Evolutionary conservation across 2,888 invertebrate genomes (phyloP), one percentile per base, ranked within the genome.

Genomic region (Cephalotes varians): DNA sequence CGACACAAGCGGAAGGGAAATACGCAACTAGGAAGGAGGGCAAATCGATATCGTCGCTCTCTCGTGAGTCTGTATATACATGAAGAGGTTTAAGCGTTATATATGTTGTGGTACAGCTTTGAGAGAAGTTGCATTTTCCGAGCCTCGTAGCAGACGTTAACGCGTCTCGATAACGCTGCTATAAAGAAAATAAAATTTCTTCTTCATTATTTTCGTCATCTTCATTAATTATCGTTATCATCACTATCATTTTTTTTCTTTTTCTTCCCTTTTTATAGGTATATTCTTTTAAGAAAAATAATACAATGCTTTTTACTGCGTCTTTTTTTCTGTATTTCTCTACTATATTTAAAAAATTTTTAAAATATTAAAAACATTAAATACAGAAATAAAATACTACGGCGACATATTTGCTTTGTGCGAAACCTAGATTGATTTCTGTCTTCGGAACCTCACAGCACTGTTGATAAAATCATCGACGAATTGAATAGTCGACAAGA

Each of bases 21-120:
- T 69, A 79, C 56, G 56, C 34, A 56, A 28, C 31, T 28, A 25
- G 77, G 69, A 79, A 79, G 56, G 71, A 58, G 71, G 37, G 56
- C 77, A 69, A 79, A 79, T 79, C 77, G 77, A 79, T 79, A 79
- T 69, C 56, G 25, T 12, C 7, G 69, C 34, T 69, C 34, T 47
- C 56, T 44, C 56, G 18, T 21, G 37, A 34, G 56, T 58, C 18
- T 69, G 18, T 77, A 21, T 56, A 31, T 34, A 77, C 18, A 54
- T 47, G 12, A 12, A 64, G 37, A 49, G 9, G 34, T n/a, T n/a
- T 28, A 18, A 31, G 15, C 18, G n/a, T 49, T 64, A n/a, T 64
- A 37, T n/a, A 31, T n/a, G 31, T 44, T 69, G 21, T 44, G 31
- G 18, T 44, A 28, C 7, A 49, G n/a, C 31, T 31, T 31, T 31